Evolutionary conservation across 2,113 vertebrate genomes (phyloP).

Genomic region (Xenopus borealis): DNA sequence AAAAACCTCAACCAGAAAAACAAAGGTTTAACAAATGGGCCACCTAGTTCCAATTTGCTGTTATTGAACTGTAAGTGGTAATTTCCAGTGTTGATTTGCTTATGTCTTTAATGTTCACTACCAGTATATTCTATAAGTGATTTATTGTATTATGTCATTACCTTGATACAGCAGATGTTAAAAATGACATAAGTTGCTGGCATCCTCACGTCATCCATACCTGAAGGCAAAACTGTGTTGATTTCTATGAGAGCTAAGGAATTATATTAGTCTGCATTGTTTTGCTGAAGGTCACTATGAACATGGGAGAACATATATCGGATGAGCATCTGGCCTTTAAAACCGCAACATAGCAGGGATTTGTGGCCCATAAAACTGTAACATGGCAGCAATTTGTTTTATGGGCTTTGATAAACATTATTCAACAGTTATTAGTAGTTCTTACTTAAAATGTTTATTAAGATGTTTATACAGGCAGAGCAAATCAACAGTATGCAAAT

Average conservation of each 20-base stretch:
- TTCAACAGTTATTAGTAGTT: constrained; percentile 24
- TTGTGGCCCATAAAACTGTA: constrained; percentile 1
- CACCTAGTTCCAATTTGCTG: no score
- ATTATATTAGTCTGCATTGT: constrained; percentile 3
- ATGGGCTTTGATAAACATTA: constrained; percentile 13
- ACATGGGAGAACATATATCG: background rate
- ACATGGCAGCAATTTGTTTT: constrained; percentile 18
- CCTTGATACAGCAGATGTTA: no score
- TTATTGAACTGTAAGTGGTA: no score
- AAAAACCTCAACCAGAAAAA: no score
- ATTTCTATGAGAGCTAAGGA: background rate
- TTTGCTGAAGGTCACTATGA: constrained; percentile 12
- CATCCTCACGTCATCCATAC: no score
- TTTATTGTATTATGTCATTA: no score
- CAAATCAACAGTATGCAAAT: background rate
- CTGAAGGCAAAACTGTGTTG: no score
- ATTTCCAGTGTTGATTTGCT: no score
- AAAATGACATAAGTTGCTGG: no score
- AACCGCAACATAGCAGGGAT: constrained; percentile 22
- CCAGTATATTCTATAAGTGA: no score
- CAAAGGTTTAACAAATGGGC: no score
- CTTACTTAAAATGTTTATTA: constrained; percentile 7
- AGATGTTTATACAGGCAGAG: constrained; percentile 4
- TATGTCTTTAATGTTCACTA: no score
- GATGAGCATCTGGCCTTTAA: constrained; percentile 35